A percentile compares a stretch with the other conserved stretches of the same genome.
Evolutionary conservation across 2,797 vertebrate species (phyloP).

Genomic region (Anguilla obscura): DNA sequence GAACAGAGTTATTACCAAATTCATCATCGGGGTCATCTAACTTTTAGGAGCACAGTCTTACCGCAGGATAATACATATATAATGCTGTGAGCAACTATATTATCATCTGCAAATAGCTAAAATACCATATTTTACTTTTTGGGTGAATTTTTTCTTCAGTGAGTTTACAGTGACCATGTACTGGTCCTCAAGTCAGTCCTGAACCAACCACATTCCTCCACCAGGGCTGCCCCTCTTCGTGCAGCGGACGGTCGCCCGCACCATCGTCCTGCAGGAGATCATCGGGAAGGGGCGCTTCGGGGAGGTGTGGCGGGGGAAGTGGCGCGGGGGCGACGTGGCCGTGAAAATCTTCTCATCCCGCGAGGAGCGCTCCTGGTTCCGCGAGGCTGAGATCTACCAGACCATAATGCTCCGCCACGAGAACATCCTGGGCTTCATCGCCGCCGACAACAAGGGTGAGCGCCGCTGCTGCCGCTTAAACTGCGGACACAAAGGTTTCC

Average conservation of each 20-base stretch:
- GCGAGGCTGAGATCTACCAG: slow-evolving; percentile 97
- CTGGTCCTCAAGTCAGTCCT: not conserved
- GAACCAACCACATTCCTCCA: slow-evolving; percentile 28
- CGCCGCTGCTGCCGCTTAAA: not conserved
- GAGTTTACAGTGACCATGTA: not conserved
- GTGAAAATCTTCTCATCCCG: slow-evolving; percentile 98
- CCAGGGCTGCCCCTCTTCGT: slow-evolving; percentile 93
- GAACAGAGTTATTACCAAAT: not conserved
- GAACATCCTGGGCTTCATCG: slow-evolving; percentile 97
- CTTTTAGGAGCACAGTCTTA: not conserved
- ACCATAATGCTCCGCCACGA: slow-evolving; percentile 97
- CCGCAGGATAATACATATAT: not conserved
- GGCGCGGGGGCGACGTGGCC: slow-evolving; percentile 94
- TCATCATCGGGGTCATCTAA: not conserved
- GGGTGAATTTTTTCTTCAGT: not conserved
- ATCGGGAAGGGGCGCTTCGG: slow-evolving; percentile 97
- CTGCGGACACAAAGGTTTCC: not conserved
- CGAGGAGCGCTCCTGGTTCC: slow-evolving; percentile 97
- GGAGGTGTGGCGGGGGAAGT: slow-evolving; percentile 95
- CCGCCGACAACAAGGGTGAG: slow-evolving; percentile 96
- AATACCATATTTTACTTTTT: not conserved
- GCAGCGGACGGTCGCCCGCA: slow-evolving; percentile 92
- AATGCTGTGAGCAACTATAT: not conserved
- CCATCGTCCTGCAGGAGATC: slow-evolving; percentile 96
- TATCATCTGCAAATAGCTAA: not conserved